Evolutionary conservation across 2,797 vertebrate species (phyloP).

Genomic region (Sus cebifrons): DNA sequence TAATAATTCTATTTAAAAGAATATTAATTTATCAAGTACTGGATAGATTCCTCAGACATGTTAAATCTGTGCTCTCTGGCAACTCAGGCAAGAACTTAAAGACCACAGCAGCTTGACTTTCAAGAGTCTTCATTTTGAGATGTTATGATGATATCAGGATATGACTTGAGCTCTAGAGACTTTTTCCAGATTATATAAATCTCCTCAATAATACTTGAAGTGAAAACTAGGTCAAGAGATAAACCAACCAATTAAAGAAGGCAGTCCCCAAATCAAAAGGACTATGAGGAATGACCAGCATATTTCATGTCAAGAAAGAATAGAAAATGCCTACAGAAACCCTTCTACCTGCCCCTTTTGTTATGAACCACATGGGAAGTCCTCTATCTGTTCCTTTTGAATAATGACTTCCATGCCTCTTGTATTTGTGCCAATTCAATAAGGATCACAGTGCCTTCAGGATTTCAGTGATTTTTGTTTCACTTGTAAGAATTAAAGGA

Average conservation of each 20-base stretch:
- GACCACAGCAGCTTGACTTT: background rate
- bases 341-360: background rate
- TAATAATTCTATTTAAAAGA: background rate
- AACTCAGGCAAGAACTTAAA: background rate
- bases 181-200: background rate
- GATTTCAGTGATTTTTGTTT: background rate
- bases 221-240: background rate
- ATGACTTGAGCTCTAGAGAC: background rate
- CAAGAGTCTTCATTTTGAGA: background rate
- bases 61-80: background rate
- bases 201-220: background rate
- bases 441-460: background rate
- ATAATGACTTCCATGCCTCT: background rate
- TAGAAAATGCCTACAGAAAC: background rate
- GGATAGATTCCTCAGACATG: background rate
- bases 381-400: background rate
- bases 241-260: constrained; percentile 1
- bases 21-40: background rate
- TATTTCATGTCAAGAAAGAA: constrained; percentile 14
- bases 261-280: background rate
- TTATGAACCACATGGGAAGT: too few species aligned
- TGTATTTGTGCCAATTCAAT: background rate
- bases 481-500: background rate
- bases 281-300: background rate
- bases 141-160: background rate